Conservation (phyloP, 2,888 invertebrate species). For the Leucozona laternaria region DNA sequence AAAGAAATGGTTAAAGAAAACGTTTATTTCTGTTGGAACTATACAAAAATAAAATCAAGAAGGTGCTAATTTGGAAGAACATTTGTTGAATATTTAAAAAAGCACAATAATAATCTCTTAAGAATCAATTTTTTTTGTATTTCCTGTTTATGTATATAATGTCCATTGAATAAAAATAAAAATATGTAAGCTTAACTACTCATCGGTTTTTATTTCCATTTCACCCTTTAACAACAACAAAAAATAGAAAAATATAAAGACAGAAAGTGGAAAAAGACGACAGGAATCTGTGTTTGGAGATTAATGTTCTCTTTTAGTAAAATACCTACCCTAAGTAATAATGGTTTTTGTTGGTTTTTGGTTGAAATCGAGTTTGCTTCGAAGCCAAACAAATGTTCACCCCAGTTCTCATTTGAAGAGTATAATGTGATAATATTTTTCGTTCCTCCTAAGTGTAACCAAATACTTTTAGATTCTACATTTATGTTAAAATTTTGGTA, state of each 20-base stretch:
- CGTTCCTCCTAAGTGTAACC: slow-evolving; percentile 56
- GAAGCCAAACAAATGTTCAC: slow-evolving; percentile 70
- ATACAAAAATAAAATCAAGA: slow-evolving; percentile 80
- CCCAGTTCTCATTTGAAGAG: slow-evolving; percentile 68
- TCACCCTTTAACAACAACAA: slow-evolving; percentile 24
- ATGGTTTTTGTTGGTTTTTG: slow-evolving; percentile 47
- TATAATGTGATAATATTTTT: slow-evolving; percentile 69
- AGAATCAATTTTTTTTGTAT: background rate
- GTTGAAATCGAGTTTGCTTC: slow-evolving; percentile 53
- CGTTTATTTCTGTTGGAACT: slow-evolving; percentile 81
- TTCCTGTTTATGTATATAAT: slow-evolving; percentile 4
- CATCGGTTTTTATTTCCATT: slow-evolving; percentile 33
- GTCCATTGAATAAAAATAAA: background rate
- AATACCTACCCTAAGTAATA: slow-evolving; percentile 50
- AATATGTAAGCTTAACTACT: slow-evolving; percentile 28
- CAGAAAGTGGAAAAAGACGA: slow-evolving; percentile 11
- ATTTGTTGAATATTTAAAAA: background rate
- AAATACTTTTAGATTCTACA: slow-evolving; percentile 26
- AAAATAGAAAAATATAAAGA: background rate
- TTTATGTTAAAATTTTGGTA: background rate
- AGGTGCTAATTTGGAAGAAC: slow-evolving; percentile 2
- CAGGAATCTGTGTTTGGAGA: slow-evolving; percentile 71
- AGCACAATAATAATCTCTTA: slow-evolving; percentile 10
- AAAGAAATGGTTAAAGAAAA: slow-evolving; percentile 80
- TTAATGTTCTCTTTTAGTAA: slow-evolving; percentile 66